phyloP scores from a whole-genome alignment of 2,797 vertebrate genomes.

The Phrynocephalus guinanensis region DNA sequence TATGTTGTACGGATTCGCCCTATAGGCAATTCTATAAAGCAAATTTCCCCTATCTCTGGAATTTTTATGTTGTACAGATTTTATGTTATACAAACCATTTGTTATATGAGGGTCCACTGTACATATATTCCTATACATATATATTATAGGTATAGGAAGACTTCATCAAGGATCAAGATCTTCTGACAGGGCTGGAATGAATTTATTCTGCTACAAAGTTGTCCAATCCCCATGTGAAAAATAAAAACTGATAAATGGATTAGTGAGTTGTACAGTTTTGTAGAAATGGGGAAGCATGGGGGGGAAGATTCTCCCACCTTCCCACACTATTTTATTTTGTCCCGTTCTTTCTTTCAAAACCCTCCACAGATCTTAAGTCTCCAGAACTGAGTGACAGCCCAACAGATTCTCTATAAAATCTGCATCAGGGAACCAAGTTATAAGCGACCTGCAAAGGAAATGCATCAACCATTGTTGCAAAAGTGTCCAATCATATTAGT shows the following conservation, averaged over 20 bases:
- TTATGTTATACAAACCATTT: too few species aligned
- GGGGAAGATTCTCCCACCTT: background rate
- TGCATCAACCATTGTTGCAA: background rate
- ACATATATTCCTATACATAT: too few species aligned
- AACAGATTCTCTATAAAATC: background rate
- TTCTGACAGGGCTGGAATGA: too few species aligned
- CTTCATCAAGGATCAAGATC: too few species aligned
- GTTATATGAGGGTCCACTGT: too few species aligned
- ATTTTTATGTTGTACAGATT: too few species aligned
- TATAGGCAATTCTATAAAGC: too few species aligned
- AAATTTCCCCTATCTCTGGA: too few species aligned
- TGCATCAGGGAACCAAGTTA: background rate
- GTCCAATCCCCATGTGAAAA: background rate
- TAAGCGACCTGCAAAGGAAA: background rate
- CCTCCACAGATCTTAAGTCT: too few species aligned
- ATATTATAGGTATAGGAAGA: too few species aligned
- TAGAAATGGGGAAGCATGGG: background rate
- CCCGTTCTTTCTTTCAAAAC: background rate
- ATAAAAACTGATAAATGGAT: background rate
- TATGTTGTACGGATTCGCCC: too few species aligned
- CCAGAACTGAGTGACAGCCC: background rate
- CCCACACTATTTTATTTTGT: background rate
- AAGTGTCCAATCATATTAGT: background rate
- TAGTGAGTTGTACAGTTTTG: background rate
- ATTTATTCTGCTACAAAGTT: background rate